These are phyloP conservation scores for Lordiphosa andalusiaca DNA, from an alignment of 2,888 invertebrate species.

Conservation along the genomic window DNA sequence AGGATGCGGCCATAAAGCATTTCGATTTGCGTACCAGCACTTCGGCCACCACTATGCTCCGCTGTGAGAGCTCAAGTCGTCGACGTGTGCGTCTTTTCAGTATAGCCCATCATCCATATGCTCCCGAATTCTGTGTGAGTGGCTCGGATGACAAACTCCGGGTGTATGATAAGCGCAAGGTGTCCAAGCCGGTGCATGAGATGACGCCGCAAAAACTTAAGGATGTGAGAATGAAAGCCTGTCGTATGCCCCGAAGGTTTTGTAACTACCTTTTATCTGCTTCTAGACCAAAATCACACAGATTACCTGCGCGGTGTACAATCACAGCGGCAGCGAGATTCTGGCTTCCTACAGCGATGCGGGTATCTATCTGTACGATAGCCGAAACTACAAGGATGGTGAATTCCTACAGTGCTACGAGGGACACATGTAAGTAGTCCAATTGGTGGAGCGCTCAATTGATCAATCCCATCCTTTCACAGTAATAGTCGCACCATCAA, in stretches of 20 bases:
- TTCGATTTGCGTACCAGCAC: slow-evolving; percentile 87
- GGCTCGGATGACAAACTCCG: slow-evolving; percentile 90
- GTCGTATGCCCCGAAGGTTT: not conserved
- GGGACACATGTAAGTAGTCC: slow-evolving; percentile 82
- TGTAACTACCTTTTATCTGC: slow-evolving; percentile 4
- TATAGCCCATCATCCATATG: slow-evolving; percentile 91
- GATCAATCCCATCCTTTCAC: too few relatives aligned
- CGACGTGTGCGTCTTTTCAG: slow-evolving; percentile 88
- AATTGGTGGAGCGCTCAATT: too few relatives aligned
- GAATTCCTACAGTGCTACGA: slow-evolving; percentile 82
- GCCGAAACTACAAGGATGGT: slow-evolving; percentile 81
- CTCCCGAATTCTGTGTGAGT: slow-evolving; percentile 89
- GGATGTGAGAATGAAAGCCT: slow-evolving; percentile 33
- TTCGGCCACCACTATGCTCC: slow-evolving; percentile 66
- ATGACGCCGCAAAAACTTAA: slow-evolving; percentile 78
- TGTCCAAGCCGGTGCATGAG: slow-evolving; percentile 81
- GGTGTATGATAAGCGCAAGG: slow-evolving; percentile 87
- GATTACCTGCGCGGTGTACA: slow-evolving; percentile 94
- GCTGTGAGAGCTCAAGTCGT: slow-evolving; percentile 74
- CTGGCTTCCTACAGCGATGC: slow-evolving; percentile 97
- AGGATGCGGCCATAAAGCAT: slow-evolving; percentile 91
- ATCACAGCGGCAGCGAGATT: slow-evolving; percentile 93
- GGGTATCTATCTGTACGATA: slow-evolving; percentile 93
- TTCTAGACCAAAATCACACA: slow-evolving; percentile 80
- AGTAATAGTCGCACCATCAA: slow-evolving; percentile 90